phyloP scores from a whole-genome alignment of 2,888 invertebrate species.

The Heliconius charithonia region DNA sequence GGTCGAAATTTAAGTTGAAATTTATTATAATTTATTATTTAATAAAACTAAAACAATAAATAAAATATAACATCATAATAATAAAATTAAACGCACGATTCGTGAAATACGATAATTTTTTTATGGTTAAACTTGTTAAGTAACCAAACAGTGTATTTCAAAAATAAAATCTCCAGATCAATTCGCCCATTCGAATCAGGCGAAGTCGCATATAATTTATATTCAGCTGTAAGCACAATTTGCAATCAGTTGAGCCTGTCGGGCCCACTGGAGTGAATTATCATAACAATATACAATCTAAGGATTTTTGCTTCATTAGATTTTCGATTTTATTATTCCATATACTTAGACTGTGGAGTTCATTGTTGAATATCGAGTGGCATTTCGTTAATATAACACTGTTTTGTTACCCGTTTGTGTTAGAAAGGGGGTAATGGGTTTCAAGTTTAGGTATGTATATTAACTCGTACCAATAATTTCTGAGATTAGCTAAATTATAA shows the following conservation, averaged over 20 bases:
- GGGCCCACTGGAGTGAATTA: constrained; percentile 44
- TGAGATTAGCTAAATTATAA: neutral
- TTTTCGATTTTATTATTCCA: constrained; percentile 16
- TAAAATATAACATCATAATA: no score
- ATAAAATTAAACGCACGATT: no score
- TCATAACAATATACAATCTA: constrained; percentile 47
- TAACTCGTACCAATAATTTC: neutral
- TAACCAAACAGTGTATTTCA: neutral
- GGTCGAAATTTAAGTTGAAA: no score
- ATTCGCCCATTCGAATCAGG: neutral
- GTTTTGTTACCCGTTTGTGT: neutral
- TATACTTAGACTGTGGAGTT: constrained; percentile 9
- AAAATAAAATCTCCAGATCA: constrained; percentile 4
- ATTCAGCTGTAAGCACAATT: constrained; percentile 76
- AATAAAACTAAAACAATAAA: no score
- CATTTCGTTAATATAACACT: neutral
- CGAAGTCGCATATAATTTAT: constrained; percentile 74
- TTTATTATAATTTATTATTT: neutral
- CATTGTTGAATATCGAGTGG: constrained; percentile 1
- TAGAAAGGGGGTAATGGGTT: neutral
- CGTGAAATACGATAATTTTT: neutral
- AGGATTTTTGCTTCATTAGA: constrained; percentile 43
- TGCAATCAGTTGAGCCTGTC: constrained; percentile 77
- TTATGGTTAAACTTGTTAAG: neutral
- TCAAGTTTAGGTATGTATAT: neutral